Evolutionary conservation across 2,113 vertebrate genomes (phyloP).

Genomic region (Formicarius rufipectus): DNA sequence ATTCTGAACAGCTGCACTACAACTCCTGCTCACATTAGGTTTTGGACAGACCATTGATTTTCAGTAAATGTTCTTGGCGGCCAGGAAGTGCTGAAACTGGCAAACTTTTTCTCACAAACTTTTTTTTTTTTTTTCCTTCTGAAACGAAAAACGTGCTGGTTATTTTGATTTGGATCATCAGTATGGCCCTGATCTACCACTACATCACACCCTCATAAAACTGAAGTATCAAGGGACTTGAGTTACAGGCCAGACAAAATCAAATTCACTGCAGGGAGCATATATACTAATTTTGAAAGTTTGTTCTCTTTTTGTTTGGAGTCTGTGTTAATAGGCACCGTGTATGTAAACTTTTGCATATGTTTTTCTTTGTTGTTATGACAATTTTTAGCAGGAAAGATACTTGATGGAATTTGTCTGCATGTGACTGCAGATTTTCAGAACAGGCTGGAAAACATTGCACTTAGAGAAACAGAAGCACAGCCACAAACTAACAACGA

Average conservation of each 20-base stretch:
- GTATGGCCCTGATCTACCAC: conserved; percentile 30
- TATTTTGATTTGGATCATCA: conserved; percentile 55
- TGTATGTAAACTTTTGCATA: not conserved
- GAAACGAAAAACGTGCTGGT: conserved; percentile 31
- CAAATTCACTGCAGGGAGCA: not conserved
- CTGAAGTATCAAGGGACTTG: not conserved
- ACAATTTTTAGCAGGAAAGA: not conserved
- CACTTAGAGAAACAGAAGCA: not conserved
- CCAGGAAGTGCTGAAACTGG: conserved; percentile 61
- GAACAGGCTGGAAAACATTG: not conserved
- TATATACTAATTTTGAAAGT: not conserved
- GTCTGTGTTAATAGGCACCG: not conserved
- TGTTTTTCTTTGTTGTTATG: not conserved
- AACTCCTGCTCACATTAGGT: conserved; percentile 63
- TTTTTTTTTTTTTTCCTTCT: not conserved
- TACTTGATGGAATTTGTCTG: accelerated
- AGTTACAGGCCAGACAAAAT: conserved; percentile 14
- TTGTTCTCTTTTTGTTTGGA: too few relatives aligned
- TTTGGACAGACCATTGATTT: conserved; percentile 67
- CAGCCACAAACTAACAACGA: not conserved
- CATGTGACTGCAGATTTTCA: not conserved
- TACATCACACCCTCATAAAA: conserved; percentile 45
- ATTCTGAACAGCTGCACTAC: conserved; percentile 67
- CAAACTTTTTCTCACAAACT: conserved; percentile 42
- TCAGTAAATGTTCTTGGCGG: conserved; percentile 63